phyloP scores from a whole-genome alignment of 2,888 invertebrate genomes.

The Leptopterna dolabrata region DNA sequence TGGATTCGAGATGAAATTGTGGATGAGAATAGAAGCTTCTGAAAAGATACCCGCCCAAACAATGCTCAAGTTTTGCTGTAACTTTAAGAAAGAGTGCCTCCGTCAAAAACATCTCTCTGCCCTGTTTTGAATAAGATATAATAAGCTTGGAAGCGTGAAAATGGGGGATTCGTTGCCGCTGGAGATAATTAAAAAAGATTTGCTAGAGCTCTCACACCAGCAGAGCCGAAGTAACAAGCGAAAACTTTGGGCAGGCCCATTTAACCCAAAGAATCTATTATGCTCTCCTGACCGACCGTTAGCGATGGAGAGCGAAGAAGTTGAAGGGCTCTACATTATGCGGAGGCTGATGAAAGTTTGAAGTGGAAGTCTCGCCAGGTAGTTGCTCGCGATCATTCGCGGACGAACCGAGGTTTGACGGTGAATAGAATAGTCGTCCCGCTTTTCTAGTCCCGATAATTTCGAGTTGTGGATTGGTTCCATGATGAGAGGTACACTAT shows the following conservation, averaged over 20 bases:
- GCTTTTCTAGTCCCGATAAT: not conserved
- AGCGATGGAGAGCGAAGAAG: not conserved
- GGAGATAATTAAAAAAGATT: not conserved
- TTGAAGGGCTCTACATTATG: not conserved
- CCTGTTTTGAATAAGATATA: not conserved
- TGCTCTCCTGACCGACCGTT: not conserved
- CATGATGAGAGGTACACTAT: not conserved
- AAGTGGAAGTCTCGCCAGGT: not conserved
- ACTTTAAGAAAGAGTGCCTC: not conserved
- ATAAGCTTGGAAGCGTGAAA: not conserved
- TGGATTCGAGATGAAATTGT: not conserved
- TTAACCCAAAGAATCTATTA: conserved; percentile 2
- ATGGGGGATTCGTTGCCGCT: not conserved
- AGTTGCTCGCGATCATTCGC: not conserved
- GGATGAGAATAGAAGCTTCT: not conserved
- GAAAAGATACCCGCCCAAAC: not conserved
- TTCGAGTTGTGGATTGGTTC: not conserved
- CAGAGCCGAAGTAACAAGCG: not conserved
- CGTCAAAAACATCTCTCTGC: not conserved
- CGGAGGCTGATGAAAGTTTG: not conserved
- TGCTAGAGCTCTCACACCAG: not conserved
- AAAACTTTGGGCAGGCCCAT: conserved; percentile 5
- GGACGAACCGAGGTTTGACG: not conserved
- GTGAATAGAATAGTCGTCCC: not conserved
- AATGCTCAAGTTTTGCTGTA: not conserved